Evolutionary conservation across 2,797 vertebrate species (phyloP).

Genomic region (Cossypha caffra): DNA sequence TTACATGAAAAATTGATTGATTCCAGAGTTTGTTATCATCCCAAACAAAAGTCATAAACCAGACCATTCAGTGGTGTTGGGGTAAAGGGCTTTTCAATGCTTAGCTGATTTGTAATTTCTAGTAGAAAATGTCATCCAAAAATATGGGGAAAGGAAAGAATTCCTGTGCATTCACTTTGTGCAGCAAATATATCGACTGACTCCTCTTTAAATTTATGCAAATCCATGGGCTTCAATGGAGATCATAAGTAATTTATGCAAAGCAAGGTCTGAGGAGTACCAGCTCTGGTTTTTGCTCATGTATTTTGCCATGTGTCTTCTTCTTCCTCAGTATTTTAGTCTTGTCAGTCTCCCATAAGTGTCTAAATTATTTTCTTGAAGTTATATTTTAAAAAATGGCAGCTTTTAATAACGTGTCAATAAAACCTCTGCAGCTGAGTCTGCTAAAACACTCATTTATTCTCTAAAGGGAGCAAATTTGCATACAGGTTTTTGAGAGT

Average conservation of each 20-base stretch:
- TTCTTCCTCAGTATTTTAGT: background rate
- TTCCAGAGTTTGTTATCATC: background rate
- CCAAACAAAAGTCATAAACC: background rate
- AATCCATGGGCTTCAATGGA: background rate
- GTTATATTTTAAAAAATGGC: background rate
- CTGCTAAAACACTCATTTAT: background rate
- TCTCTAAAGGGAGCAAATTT: background rate
- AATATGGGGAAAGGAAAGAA: background rate
- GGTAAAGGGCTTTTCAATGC: background rate
- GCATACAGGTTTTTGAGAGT: background rate
- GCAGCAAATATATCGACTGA: background rate
- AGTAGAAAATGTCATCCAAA: background rate
- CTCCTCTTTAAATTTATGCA: background rate
- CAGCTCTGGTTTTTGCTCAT: background rate
- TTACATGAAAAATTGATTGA: background rate
- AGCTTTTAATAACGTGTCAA: background rate
- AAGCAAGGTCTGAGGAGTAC: background rate
- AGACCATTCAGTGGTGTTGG: background rate
- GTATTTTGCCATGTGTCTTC: background rate
- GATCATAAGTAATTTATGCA: background rate
- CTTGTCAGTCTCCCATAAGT: background rate
- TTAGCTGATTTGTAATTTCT: background rate
- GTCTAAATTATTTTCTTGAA: background rate
- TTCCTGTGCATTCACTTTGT: background rate
- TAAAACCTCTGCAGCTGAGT: background rate